Conservation (phyloP, 2,888 invertebrate genomes). For the Drosophila birchii region DNA sequence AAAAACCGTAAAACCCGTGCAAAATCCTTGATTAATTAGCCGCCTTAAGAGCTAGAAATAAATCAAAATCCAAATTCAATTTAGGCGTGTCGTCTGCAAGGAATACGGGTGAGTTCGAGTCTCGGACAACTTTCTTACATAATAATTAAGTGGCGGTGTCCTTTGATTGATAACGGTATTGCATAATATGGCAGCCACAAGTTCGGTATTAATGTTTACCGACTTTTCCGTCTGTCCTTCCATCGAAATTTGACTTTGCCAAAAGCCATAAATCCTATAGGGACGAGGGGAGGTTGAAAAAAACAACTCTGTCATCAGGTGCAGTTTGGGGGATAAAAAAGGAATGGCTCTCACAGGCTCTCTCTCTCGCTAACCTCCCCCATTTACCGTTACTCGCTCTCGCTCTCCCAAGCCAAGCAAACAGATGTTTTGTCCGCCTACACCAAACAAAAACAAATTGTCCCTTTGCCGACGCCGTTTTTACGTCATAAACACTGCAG, state of each 20-base stretch:
- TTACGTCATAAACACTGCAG: constrained; percentile 52
- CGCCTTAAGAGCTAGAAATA: constrained; percentile 13
- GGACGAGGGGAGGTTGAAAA: constrained; percentile 11
- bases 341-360: constrained; percentile 10
- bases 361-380: constrained; percentile 9
- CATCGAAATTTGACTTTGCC: constrained; percentile 35
- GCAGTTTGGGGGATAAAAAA: constrained; percentile 33
- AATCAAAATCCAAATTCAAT: constrained; percentile 15
- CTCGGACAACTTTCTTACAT: constrained; percentile 48
- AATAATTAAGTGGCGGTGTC: constrained; percentile 30
- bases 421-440: constrained; percentile 69
- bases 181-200: constrained; percentile 54
- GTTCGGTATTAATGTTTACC: constrained; percentile 32
- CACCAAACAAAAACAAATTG: constrained; percentile 76
- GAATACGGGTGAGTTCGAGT: constrained; percentile 51
- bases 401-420: constrained; percentile 46
- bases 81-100: constrained; percentile 46
- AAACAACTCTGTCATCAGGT: constrained; percentile 35
- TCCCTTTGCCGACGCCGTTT: constrained; percentile 49
- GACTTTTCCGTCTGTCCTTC: constrained; percentile 27
- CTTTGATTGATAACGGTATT: constrained; percentile 38
- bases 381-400: constrained; percentile 15
- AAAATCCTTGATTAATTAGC: constrained; percentile 23
- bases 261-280: constrained; percentile 32
- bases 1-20: constrained; percentile 18